These are phyloP conservation scores for Elysia chlorotica DNA, from an alignment of 1,140 invertebrate genomes.

Conservation along the genomic window DNA sequence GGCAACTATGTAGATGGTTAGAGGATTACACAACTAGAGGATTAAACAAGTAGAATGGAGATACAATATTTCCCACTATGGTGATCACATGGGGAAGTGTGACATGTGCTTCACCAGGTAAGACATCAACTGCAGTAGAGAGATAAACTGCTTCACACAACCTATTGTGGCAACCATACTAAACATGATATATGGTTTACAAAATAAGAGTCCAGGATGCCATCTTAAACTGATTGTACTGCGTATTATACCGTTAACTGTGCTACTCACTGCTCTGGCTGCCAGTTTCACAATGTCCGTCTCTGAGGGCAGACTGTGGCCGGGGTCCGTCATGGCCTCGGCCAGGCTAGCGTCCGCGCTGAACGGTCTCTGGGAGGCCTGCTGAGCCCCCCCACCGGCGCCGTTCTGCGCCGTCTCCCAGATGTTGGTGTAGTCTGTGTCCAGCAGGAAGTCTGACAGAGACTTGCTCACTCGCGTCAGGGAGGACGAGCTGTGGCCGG, in stretches of 20 bases:
- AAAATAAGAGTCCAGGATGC: no score
- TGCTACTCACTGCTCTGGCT: slow-evolving; percentile 62
- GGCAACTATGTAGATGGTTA: no score
- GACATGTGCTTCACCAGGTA: slow-evolving; percentile 86
- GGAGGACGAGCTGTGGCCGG: slow-evolving; percentile 54
- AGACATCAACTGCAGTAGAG: slow-evolving; percentile 58
- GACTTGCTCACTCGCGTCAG: slow-evolving; percentile 39
- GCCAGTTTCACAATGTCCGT: slow-evolving; percentile 61
- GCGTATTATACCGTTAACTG: no score
- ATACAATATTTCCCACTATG: no score
- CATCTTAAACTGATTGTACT: no score
- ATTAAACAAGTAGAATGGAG: no score
- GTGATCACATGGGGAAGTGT: slow-evolving; percentile 85
- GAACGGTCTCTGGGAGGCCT: not conserved
- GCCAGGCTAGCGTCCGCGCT: slow-evolving; percentile 9
- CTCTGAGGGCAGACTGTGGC: slow-evolving; percentile 23
- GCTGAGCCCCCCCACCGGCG: not conserved
- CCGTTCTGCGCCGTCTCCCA: slow-evolving; percentile 27
- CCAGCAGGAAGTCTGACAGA: slow-evolving; percentile 46
- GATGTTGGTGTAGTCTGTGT: slow-evolving; percentile 45
- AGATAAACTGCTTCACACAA: no score
- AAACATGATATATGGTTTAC: no score
- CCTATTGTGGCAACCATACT: no score
- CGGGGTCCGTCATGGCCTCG: slow-evolving; percentile 10
- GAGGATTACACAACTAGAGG: no score